Evolutionary conservation across 2,797 vertebrate genomes (phyloP).

Genomic region (Echiichthys vipera): DNA sequence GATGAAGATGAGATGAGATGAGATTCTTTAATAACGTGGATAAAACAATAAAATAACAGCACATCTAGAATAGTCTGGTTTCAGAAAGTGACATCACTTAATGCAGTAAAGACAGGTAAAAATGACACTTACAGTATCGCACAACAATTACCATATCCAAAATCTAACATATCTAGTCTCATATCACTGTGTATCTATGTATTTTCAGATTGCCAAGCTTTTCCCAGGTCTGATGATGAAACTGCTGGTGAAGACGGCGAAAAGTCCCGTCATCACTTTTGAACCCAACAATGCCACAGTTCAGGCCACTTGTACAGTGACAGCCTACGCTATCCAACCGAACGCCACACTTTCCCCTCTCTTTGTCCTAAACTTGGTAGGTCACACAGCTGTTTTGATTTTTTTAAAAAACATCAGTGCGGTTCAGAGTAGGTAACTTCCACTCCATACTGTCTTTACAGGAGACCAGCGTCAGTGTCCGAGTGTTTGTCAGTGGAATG

Average conservation of each 20-base stretch:
- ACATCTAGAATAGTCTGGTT: too few species aligned
- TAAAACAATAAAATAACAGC: too few species aligned
- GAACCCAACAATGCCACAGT: slow-evolving; percentile 70
- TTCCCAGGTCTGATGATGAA: slow-evolving; percentile 83
- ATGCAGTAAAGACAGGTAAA: too few species aligned
- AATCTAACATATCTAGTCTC: too few species aligned
- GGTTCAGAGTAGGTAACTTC: not conserved
- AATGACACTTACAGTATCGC: too few species aligned
- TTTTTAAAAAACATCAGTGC: not conserved
- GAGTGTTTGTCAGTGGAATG: slow-evolving; percentile 63
- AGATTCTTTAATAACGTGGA: too few species aligned
- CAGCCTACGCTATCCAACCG: slow-evolving; percentile 80
- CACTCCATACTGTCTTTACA: slow-evolving; percentile 33
- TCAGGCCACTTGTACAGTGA: slow-evolving; percentile 60
- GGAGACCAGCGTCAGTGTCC: slow-evolving; percentile 77
- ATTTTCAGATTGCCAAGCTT: slow-evolving; percentile 73
- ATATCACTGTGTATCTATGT: not conserved
- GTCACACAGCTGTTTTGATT: slow-evolving; percentile 40
- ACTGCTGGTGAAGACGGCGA: slow-evolving; percentile 68
- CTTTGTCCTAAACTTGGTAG: slow-evolving; percentile 82
- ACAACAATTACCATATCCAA: too few species aligned
- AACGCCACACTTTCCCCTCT: slow-evolving; percentile 79
- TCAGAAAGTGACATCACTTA: too few species aligned
- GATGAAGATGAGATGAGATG: too few species aligned
- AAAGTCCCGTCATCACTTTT: slow-evolving; percentile 67